Base-by-base conservation (phyloP, 2,797 vertebrate species). In the Sebastes elongatus region DNA sequence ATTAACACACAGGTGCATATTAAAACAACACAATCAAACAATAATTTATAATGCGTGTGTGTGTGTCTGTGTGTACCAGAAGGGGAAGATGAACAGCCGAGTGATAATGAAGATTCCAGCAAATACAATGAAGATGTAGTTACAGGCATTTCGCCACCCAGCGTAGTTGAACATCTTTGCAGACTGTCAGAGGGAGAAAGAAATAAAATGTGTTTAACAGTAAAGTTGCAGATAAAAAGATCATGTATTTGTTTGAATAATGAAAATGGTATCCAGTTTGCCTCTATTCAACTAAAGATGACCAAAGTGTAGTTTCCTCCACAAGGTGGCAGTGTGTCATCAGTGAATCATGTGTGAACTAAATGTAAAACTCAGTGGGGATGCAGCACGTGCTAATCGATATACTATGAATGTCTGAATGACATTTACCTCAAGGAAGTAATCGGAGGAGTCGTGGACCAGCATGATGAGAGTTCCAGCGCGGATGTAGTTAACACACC, bases 141-240 rank as follows among this genome's bases (percentile, higher is more conserved):
- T 98, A 81, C 98, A 99, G 65, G 97, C 96, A 65, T 97, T 97
- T 74, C 97, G 96, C 98, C 98, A 99, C 35, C 97, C 97, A 1
- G 98, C 98, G 11, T 99, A 99, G 94, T 98, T 99, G 80, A 99
- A 99, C 97, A 99, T 99, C 93, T 99, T 99, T 72, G 98, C 98
- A 14, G 98, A 99, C 98, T 96, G 77, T 71, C 10, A 64, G 57
- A 61, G 22, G 9, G 46, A 88, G 23, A 82, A 20, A 59, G 6
- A 72, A 65, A 65, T 0, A 52, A 22, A 20, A 49, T 9, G 1
- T 14, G 8, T 49, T 32, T 16, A 30, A 57, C 3, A 14, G 25
- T 9, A 13, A 68, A 70, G 25, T 16, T 71, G 11, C 10, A 62
- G 42, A 77, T 42, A 49, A 25, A 74, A 38, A 1, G 8, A 61